These are phyloP conservation scores for Trachelus stipa DNA, from an alignment of 2,888 invertebrate species.

Conservation along the genomic window DNA sequence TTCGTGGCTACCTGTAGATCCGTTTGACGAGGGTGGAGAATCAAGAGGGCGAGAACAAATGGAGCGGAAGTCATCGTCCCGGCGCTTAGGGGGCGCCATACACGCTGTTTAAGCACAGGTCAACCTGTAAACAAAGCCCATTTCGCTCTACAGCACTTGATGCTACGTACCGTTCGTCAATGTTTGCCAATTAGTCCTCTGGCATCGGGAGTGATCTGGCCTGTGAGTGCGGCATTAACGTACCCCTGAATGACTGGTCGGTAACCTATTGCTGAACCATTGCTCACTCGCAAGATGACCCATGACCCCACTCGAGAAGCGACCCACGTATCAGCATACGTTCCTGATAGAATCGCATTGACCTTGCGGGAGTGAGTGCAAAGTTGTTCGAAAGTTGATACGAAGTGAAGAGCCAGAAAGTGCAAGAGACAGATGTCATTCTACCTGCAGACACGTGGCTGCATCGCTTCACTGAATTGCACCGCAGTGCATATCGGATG, in stretches of 20 bases:
- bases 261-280: neutral
- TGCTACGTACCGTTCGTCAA: constrained; percentile 51
- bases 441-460: neutral
- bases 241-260: neutral
- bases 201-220: neutral
- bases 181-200: constrained; percentile 58
- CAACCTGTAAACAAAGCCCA: constrained; percentile 56
- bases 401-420: neutral
- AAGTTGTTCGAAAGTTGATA: neutral
- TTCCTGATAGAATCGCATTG: neutral
- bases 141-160: constrained; percentile 39
- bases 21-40: constrained; percentile 1
- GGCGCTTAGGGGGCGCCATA: constrained; percentile 42
- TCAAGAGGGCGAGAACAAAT: constrained; percentile 43
- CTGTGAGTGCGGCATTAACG: neutral
- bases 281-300: neutral
- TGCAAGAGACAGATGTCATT: neutral
- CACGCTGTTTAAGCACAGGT: constrained; percentile 44
- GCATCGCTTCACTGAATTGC: neutral
- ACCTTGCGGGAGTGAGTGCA: neutral
- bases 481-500: neutral
- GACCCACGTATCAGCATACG: neutral
- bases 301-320: neutral
- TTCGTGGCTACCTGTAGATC: constrained; percentile 36
- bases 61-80: constrained; percentile 48